A percentile compares a stretch with the other conserved stretches of the same genome.
Conservation (phyloP, 2,113 vertebrate species). For the Synchiropus splendidus region DNA sequence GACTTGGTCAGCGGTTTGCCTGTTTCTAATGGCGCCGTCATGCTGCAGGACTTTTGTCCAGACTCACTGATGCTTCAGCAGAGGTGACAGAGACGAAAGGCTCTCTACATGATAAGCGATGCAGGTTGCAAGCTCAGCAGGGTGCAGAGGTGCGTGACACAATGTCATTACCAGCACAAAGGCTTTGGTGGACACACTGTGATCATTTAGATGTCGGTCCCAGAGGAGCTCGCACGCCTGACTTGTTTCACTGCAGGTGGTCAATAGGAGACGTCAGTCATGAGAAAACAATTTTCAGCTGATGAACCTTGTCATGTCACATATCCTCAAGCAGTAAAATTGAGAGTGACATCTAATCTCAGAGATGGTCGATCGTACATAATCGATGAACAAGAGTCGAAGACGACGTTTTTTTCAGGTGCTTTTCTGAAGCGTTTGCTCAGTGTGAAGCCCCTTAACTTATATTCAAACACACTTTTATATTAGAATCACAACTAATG, state of each 20-base stretch:
- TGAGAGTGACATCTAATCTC: slow-evolving; percentile 23
- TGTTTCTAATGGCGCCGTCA: too few relatives aligned
- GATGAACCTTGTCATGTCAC: slow-evolving; percentile 15
- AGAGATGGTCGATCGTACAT: slow-evolving; percentile 14
- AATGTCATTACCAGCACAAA: slow-evolving; percentile 17
- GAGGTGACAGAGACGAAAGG: slow-evolving; percentile 11
- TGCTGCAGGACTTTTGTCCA: background rate
- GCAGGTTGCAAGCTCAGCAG: slow-evolving; percentile 24
- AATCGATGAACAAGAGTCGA: slow-evolving; percentile 15
- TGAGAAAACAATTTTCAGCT: slow-evolving; percentile 29
- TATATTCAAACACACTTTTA: too few relatives aligned
- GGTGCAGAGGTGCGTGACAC: slow-evolving; percentile 11
- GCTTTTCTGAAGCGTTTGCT: too few relatives aligned
- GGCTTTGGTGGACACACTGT: slow-evolving; percentile 8
- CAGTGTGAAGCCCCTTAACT: too few relatives aligned
- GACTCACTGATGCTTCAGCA: slow-evolving; percentile 3
- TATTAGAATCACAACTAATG: too few relatives aligned
- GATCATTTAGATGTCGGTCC: slow-evolving; percentile 20
- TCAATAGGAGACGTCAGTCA: slow-evolving; percentile 30
- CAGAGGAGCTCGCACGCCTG: slow-evolving; percentile 10
- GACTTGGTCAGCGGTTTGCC: too few relatives aligned
- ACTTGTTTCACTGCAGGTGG: slow-evolving; percentile 16
- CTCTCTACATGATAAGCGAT: slow-evolving; percentile 12
- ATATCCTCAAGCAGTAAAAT: slow-evolving; percentile 17
- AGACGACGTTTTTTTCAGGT: too few relatives aligned